These are phyloP conservation scores for Oxyruncus cristatus DNA, from an alignment of 2,113 vertebrate genomes.

Conservation along the genomic window DNA sequence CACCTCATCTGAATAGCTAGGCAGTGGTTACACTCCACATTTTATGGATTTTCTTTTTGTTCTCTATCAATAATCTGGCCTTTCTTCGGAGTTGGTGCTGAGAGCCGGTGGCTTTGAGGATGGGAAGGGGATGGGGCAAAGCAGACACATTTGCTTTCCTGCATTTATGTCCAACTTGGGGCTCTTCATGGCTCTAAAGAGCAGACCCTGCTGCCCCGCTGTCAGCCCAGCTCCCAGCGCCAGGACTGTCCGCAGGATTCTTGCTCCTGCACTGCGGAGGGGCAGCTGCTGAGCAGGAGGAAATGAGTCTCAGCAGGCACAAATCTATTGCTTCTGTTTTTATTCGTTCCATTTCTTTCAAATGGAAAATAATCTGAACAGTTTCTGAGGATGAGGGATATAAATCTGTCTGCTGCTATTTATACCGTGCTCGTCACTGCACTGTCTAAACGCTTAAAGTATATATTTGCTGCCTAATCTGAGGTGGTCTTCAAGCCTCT, in stretches of 20 bases:
- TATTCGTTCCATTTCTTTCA: slow-evolving; percentile 31
- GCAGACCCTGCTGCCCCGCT: neutral
- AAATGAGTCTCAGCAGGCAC: slow-evolving; percentile 50
- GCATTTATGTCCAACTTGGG: accelerated
- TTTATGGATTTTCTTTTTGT: neutral
- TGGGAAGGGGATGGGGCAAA: neutral
- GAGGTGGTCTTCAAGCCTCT: neutral
- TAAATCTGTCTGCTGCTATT: slow-evolving; percentile 51
- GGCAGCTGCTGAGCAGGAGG: neutral
- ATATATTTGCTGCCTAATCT: neutral
- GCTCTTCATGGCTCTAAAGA: neutral
- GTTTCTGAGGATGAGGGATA: neutral
- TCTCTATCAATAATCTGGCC: neutral
- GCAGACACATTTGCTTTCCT: neutral
- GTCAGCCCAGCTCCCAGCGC: neutral
- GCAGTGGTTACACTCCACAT: neutral
- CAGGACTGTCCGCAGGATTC: neutral
- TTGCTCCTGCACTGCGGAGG: neutral
- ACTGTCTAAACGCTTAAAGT: neutral
- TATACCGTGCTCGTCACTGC: neutral
- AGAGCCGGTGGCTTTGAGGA: neutral
- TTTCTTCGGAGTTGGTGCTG: neutral
- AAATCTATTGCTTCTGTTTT: neutral
- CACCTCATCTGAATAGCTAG: neutral
- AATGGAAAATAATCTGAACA: slow-evolving; percentile 8